These are phyloP conservation scores for Hexactinellida sp. DNA, from an alignment of 37 sponge, comb jelly and placozoan genomes.

Conservation along the genomic window DNA sequence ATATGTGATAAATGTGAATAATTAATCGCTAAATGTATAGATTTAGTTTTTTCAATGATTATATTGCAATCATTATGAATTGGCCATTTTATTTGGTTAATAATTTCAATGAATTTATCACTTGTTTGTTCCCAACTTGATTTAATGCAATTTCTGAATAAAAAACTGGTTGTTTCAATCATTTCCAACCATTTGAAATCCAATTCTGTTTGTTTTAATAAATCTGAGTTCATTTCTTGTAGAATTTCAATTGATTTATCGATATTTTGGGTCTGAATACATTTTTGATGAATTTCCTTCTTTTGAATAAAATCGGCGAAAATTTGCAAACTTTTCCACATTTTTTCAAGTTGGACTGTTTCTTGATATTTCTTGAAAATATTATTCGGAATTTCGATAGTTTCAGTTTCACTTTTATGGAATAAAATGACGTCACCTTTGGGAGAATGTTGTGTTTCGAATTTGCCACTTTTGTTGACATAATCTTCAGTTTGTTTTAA, in stretches of 20 bases:
- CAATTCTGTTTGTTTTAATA: too few relatives aligned
- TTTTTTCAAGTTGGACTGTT: background rate
- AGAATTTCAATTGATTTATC: background rate
- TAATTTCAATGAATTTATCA: background rate
- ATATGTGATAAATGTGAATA: constrained; percentile 13
- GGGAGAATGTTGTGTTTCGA: background rate
- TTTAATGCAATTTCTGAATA: background rate
- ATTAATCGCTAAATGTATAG: background rate
- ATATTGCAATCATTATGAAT: background rate
- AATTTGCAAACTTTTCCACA: background rate
- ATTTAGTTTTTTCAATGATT: background rate
- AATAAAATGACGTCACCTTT: background rate
- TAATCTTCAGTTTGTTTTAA: background rate
- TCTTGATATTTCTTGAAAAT: background rate
- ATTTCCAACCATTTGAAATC: background rate
- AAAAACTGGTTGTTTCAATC: background rate
- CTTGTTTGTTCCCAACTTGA: background rate
- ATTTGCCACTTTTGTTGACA: background rate
- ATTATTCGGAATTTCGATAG: background rate
- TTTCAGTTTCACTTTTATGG: background rate
- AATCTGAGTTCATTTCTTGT: background rate
- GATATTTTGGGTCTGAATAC: constrained; percentile 4
- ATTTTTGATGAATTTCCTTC: background rate
- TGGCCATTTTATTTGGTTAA: background rate
- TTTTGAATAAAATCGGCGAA: background rate